Evolutionary conservation across 1,140 invertebrate species (phyloP).

Genomic region (Asbolus verrucosus): DNA sequence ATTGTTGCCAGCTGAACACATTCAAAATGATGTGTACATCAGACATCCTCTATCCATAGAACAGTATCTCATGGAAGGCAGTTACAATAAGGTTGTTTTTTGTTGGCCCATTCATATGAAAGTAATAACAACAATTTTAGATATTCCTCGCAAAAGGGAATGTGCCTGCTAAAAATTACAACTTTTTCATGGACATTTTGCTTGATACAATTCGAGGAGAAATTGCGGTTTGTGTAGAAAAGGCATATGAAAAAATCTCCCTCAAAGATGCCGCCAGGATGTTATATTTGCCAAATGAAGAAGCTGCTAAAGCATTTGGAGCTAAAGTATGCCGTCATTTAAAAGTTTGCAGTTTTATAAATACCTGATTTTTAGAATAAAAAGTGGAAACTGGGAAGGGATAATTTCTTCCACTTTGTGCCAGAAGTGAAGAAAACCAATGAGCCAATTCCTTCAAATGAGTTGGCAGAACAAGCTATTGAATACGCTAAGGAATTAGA

Average conservation of each 20-base stretch:
- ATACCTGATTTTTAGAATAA: slow-evolving; percentile 70
- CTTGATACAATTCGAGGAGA: slow-evolving; percentile 96
- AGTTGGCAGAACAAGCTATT: slow-evolving; percentile 93
- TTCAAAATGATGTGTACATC: slow-evolving; percentile 95
- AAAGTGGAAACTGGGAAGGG: slow-evolving; percentile 84
- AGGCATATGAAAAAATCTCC: slow-evolving; percentile 93
- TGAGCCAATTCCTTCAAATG: slow-evolving; percentile 88
- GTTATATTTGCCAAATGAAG: slow-evolving; percentile 85
- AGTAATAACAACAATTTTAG: too few species aligned
- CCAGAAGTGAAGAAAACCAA: slow-evolving; percentile 78
- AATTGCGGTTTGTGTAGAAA: slow-evolving; percentile 96
- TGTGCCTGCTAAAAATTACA: slow-evolving; percentile 96
- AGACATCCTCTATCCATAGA: slow-evolving; percentile 95
- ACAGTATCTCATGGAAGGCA: slow-evolving; percentile 99
- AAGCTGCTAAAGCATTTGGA: slow-evolving; percentile 84
- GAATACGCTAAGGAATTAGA: slow-evolving; percentile 98
- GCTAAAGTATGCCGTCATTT: slow-evolving; percentile 70
- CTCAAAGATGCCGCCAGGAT: slow-evolving; percentile 89
- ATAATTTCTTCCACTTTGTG: slow-evolving; percentile 85
- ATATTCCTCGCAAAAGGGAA: slow-evolving; percentile 90
- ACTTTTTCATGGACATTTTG: slow-evolving; percentile 97
- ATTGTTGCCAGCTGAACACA: slow-evolving; percentile 90
- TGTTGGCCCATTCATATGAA: too few species aligned
- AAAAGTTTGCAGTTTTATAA: too few species aligned
- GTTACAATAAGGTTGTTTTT: slow-evolving; percentile 90